Base-by-base conservation (phyloP, 2,797 vertebrate species). In the Parambassis ranga region DNA sequence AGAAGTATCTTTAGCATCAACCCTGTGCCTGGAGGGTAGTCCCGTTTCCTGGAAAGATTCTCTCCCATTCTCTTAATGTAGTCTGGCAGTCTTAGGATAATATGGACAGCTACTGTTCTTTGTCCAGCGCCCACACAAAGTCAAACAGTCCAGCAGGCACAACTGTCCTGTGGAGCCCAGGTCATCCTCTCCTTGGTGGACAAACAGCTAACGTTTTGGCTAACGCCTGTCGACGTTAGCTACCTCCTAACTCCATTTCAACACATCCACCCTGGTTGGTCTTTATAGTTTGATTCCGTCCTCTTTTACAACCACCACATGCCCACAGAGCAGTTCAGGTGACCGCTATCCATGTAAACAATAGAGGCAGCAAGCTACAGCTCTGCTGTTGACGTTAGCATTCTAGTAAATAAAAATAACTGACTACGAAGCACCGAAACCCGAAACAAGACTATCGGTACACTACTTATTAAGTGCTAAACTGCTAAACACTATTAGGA, bases 1-100 rank as follows among this genome's bases (percentile, higher is more conserved):
- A 92, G 38, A 3, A 91, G 36, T 10, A 79, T 75, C 60, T 52
- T 67, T 7, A 90, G 24, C 55, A 86, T 65, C 83, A 67, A 79
- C 36, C 44, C 67, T 30, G 46, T 38, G 23, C 5, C 49, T 55
- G 15, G 39, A 3, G 18, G 18, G 10, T 14, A 65, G 28, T 23
- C 22, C 24, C 31, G 28, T 28, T 38, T 42, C 65, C 51, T 43
- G 62, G 35, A 30, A 31, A 14, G 19, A 61, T 44, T 56, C 36
- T 28, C 28, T 39, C 24, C 50, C 7, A 5, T 55, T 28, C 33
- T 63, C 48, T 5, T 65, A 61, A 30, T 80, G 62, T 44, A 48
- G 64, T 18, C 28, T 72, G 7, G 15, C 30, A 32, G n/a, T n/a
- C n/a, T 51, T 32, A 16, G 37, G 10, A 71, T 59, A 43, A 30